Percentiles rank a stretch among this genome's conserved stretches.
Conservation (phyloP, 2,113 vertebrate species). For the Asarcornis scutulata region DNA sequence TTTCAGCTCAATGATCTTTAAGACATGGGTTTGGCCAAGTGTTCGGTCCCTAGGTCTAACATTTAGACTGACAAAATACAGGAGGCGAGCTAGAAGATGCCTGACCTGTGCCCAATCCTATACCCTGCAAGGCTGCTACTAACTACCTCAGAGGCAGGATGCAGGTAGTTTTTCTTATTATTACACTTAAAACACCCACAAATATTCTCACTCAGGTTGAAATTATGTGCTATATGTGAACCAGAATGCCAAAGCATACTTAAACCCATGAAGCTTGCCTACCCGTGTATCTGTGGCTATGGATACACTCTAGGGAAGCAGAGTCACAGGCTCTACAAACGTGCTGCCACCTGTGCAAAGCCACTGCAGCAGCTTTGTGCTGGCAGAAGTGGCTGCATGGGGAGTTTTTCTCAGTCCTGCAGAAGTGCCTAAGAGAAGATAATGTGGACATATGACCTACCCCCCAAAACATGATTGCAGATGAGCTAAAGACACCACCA, state of each 20-base stretch:
- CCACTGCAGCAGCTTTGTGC: not conserved
- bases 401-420: not conserved
- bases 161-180: not conserved
- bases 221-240: not conserved
- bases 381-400: not conserved
- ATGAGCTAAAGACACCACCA: not conserved
- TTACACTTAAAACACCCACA: not conserved
- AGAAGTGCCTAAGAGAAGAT: not conserved
- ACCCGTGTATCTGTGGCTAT: not conserved
- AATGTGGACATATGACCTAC: not conserved
- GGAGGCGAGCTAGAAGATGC: not conserved
- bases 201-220: not conserved
- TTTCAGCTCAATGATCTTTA: not conserved
- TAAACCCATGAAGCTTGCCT: not conserved
- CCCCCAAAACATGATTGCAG: accelerated
- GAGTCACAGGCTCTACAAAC: not conserved
- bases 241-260: not conserved
- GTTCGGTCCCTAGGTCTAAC: not conserved
- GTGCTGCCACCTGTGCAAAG: not conserved
- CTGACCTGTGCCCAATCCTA: not conserved
- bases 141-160: not conserved
- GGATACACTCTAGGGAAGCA: too few relatives aligned
- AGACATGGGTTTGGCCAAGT: not conserved
- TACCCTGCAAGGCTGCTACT: too few relatives aligned
- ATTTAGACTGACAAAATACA: accelerated